Evolutionary conservation across 2,113 vertebrate species (phyloP), one percentile per base, ranked within the genome.

Genomic region (Toxotes jaculatrix): DNA sequence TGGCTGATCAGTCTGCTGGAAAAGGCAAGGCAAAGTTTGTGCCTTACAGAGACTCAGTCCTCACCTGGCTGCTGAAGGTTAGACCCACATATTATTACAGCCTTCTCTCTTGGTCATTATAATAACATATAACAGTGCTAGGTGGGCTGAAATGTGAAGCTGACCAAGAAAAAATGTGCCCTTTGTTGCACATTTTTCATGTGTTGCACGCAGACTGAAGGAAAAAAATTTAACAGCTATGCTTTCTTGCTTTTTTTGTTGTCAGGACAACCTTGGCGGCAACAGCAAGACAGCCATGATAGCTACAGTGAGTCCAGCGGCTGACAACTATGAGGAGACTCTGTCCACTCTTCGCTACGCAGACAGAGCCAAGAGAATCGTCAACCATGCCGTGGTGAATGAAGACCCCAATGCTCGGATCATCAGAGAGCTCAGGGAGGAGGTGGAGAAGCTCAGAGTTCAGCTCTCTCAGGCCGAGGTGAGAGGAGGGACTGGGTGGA

Each of bases 231-330:
- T 38, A 64, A 9, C 38, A 59, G 1, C 43, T 27, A 0, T 59
- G 13, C 6, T n/a, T 59, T 19, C 4, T 71, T 45, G 1, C 10
- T 42, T 27, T 61, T 1, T 65, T 56, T 7, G 11, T 72, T 66
- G 75, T 47, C 88, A 99, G 98, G 98, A 99, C 90, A 99, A 99
- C 87, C 94, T 99, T 55, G 98, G 98, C 14, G 98, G 98, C 75
- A 99, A 99, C 93, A 99, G 98, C 91, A 98, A 99, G 92, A 99
- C 98, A 7, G 97, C 97, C 42, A 99, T 99, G 98, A 98, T 99
- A 77, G 98, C 98, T 79, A 99, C 98, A 1, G 97, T 99, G 72
- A 99, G 98, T 87, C 98, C 98, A 9, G 95, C 98, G 5, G 98
- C 97, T 3, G 98, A 99, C 89, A 99, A 99, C 91, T 99, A 99